Base-by-base conservation (phyloP, 1,140 invertebrate species). In the Brachystomella parvula region DNA sequence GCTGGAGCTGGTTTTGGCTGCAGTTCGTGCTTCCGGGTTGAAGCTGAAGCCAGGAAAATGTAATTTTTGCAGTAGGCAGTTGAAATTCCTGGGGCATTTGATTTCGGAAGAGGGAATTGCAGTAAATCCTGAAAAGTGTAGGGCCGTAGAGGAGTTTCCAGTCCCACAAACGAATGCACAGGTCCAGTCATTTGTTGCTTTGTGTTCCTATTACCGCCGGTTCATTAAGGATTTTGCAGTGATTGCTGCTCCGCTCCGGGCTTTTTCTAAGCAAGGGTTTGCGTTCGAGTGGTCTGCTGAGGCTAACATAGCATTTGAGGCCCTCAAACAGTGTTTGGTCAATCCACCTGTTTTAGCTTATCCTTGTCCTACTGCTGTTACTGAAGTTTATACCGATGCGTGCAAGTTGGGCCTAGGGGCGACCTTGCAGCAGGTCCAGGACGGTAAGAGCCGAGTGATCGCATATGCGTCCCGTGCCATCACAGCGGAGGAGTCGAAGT, bases 41-140 rank as follows among this genome's bases (percentile, higher is more conserved):
- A 69, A 47, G 24, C 17, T 69, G 0, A 69, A 70, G 24, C 67
- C 67, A 21, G 15, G 58, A 9, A 71, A 72, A 47, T 72, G 71
- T 28, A 2, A 9, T 0, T 63, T 72, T 1, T 61, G 12, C 0
- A 19, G 63, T 3, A 30, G 32, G 0, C 26, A 57, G 17, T 19
- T 70, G 17, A 47, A 58, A 28, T 70, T 63, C 31, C 30, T 70
- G 12, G 67, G 70, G 0, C 63, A 71, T n/a, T 30, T 19, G 32
- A 47, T 72, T 1, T 35, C 63, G 31, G 53, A 26, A 3, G 44
- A 62, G n/a, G 65, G 64, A 30, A 35, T 72, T n/a, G 3, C 2
- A 3, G 47, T 62, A 2, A 64, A 64, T 2, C 26, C 58, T 6
- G n/a, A 67, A 1, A 70, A 67, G 53, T 32, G 63, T 1, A 47